phyloP scores from a whole-genome alignment of 2,113 vertebrate species.

The Protobothrops flavoviridis region DNA sequence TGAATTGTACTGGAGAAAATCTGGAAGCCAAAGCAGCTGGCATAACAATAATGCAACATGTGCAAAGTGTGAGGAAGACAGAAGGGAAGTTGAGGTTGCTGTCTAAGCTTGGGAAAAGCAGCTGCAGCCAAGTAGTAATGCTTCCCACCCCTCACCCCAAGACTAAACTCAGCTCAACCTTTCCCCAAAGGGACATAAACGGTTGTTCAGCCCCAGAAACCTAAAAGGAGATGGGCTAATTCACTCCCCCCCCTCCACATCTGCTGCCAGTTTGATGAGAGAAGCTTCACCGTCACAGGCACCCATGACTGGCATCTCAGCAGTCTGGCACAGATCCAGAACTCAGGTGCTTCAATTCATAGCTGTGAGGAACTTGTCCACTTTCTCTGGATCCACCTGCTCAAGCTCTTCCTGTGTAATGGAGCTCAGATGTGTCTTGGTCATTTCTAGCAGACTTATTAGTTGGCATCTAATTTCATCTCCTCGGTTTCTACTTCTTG shows the following conservation, averaged over 20 bases:
- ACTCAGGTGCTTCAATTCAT: neutral
- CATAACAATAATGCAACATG: too few relatives aligned
- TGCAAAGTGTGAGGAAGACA: neutral
- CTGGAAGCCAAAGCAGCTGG: neutral
- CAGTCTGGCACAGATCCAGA: neutral
- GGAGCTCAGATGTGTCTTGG: neutral
- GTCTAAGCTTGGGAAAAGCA: neutral
- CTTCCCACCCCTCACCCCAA: neutral
- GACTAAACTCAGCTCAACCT: neutral
- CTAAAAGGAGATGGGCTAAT: neutral
- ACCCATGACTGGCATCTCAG: neutral
- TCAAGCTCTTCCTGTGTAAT: neutral
- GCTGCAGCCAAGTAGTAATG: neutral
- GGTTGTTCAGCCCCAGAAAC: neutral
- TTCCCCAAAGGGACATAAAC: neutral
- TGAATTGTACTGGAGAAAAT: neutral
- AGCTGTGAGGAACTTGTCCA: neutral
- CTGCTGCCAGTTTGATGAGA: neutral
- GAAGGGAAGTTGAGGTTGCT: neutral
- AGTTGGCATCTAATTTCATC: neutral
- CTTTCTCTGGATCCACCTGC: neutral
- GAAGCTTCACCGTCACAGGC: neutral
- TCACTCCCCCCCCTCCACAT: neutral
- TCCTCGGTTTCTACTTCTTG: fast-evolving
- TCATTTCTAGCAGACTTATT: neutral